These are phyloP conservation scores for Cettia cetti DNA, from an alignment of 2,113 vertebrate species.

Conservation along the genomic window DNA sequence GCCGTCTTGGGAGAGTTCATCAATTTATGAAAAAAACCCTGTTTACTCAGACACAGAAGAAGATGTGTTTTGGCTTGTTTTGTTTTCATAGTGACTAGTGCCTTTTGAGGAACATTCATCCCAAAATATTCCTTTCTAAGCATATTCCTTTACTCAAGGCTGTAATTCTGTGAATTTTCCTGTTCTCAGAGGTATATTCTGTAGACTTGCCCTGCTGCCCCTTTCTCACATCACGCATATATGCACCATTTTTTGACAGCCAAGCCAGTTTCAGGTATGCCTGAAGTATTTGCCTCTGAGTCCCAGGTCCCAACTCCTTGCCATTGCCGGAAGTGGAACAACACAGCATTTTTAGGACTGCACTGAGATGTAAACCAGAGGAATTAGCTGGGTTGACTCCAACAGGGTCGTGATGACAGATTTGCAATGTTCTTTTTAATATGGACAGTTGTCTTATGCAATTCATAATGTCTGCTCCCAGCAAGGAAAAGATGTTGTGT, in stretches of 20 bases:
- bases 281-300: not conserved
- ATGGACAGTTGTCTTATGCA: not conserved
- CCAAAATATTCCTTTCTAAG: not conserved
- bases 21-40: not conserved
- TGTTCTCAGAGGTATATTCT: not conserved
- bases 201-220: not conserved
- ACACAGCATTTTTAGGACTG: not conserved
- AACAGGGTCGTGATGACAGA: not conserved
- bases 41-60: not conserved
- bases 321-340: not conserved
- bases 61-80: not conserved
- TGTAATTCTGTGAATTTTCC: not conserved
- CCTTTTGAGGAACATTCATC: not conserved
- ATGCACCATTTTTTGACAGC: not conserved
- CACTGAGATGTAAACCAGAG: not conserved
- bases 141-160: not conserved
- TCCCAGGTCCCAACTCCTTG: not conserved
- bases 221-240: rapidly evolving
- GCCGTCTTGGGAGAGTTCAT: not conserved
- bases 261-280: not conserved
- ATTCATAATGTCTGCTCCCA: not conserved
- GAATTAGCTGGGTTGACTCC: not conserved
- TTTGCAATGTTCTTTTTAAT: not conserved
- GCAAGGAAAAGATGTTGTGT: not conserved
- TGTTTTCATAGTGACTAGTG: not conserved